phyloP scores from a whole-genome alignment of 1,140 invertebrate genomes.

The Phymorhynchus buccinoides region DNA sequence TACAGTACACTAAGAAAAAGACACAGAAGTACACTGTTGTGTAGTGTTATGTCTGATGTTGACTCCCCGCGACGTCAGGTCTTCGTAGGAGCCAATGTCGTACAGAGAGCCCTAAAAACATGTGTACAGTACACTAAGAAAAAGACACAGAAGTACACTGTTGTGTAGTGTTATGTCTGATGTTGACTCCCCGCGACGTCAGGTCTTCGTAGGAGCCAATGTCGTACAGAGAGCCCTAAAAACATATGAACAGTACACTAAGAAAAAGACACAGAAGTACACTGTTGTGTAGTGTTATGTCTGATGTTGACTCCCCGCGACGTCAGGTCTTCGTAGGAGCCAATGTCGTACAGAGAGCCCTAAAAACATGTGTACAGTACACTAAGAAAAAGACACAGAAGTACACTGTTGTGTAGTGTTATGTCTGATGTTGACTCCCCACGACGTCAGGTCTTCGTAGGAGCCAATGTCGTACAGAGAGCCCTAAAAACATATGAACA shows the following conservation, averaged over 20 bases:
- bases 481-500: too few species aligned
- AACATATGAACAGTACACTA: too few species aligned
- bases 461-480: conserved; percentile 48
- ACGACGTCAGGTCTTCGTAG: conserved; percentile 42
- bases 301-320: conserved; percentile 42
- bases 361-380: too few species aligned
- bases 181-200: conserved; percentile 37
- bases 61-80: conserved; percentile 43
- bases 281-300: too few species aligned
- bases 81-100: conserved; percentile 51
- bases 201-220: conserved; percentile 51
- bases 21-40: neutral
- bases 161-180: conserved; percentile 23
- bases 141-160: neutral
- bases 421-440: conserved; percentile 46
- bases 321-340: conserved; percentile 49
- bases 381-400: too few species aligned
- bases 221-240: conserved; percentile 48
- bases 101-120: conserved; percentile 46
- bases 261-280: too few species aligned
- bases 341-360: conserved; percentile 47
- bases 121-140: neutral
- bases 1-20: neutral
- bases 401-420: too few species aligned
- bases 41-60: conserved; percentile 39